Base-by-base conservation (phyloP, 2,888 invertebrate species). In the Dinocampus coccinellae region DNA sequence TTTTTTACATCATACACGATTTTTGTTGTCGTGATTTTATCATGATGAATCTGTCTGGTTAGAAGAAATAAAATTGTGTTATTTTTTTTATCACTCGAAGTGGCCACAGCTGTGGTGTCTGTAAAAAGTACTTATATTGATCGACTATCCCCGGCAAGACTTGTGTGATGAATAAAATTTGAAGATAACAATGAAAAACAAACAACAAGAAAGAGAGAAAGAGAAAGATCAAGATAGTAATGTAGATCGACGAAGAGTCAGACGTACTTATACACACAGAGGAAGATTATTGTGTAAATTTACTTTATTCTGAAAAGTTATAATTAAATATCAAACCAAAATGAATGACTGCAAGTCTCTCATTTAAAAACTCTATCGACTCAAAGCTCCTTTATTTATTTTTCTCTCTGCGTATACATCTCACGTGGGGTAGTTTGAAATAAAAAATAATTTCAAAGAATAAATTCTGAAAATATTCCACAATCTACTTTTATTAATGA, bases 241-340 rank as follows among this genome's bases (percentile, higher is more conserved):
- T 74, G 70, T 60, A 57, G 70, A 74, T 75, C 74, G 69, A 66
- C 69, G 73, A 69, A 61, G 58, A 42, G 77, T 75, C 75, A 9
- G 75, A 66, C 75, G 47, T 62, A 52, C 13, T 66, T 53, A 65
- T 69, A 64, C 26, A 36, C 20, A n/a, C n/a, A n/a, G n/a, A n/a
- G n/a, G n/a, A n/a, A n/a, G n/a, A n/a, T n/a, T 34, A 3, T 16
- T 20, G 34, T 39, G 36, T 22, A 33, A 33, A 58, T 58, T 34
- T 20, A 33, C 13, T 33, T 22, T 16, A 60, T 36, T 60, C 16
- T 34, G 13, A 11, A 60, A 20, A 47, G n/a, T 7, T 47, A 16
- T 16, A 47, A 47, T n/a, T 16, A 16, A 16, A 47, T 6, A 16
- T 7, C 6, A 47, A 16, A 47, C 16, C 2, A 47, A 47, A 47